Conservation (phyloP, 2,797 vertebrate genomes). For the Heteromormyrus szaboi region DNA sequence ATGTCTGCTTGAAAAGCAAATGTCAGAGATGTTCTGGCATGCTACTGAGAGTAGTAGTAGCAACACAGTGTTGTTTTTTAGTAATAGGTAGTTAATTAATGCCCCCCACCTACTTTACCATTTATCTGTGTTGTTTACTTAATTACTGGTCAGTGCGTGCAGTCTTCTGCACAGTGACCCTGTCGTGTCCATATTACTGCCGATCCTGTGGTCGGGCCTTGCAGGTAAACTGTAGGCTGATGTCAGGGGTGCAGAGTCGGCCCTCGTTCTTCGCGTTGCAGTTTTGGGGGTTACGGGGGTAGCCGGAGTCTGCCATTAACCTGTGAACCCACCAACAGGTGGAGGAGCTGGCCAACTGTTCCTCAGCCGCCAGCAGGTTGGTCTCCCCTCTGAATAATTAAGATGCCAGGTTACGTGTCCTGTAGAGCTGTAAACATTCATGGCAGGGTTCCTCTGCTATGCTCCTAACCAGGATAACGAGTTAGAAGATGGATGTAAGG, state of each 20-base stretch:
- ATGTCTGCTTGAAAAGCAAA: not conserved
- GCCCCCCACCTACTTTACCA: not conserved
- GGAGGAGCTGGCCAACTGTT: slow-evolving; percentile 3
- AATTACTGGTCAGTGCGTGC: not conserved
- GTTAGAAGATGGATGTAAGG: not conserved
- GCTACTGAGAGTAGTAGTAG: not conserved
- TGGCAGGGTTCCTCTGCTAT: not conserved
- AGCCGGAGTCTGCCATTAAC: slow-evolving; percentile 13
- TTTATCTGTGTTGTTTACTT: not conserved
- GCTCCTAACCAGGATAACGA: not conserved
- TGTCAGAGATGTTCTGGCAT: not conserved
- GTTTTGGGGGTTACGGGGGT: not conserved
- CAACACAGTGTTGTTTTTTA: not conserved
- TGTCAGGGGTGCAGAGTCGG: not conserved
- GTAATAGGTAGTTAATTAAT: not conserved
- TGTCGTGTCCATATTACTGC: not conserved
- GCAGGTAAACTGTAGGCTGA: not conserved
- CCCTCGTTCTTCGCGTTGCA: not conserved
- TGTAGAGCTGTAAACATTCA: not conserved
- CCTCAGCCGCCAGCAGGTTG: not conserved
- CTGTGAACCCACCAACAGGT: not conserved
- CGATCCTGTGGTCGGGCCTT: not conserved
- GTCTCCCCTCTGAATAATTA: not conserved
- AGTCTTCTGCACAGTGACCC: not conserved
- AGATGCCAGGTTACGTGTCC: not conserved